Evolutionary conservation across 2,797 vertebrate genomes (phyloP).

Genomic region (Sebastes taczanowskii): DNA sequence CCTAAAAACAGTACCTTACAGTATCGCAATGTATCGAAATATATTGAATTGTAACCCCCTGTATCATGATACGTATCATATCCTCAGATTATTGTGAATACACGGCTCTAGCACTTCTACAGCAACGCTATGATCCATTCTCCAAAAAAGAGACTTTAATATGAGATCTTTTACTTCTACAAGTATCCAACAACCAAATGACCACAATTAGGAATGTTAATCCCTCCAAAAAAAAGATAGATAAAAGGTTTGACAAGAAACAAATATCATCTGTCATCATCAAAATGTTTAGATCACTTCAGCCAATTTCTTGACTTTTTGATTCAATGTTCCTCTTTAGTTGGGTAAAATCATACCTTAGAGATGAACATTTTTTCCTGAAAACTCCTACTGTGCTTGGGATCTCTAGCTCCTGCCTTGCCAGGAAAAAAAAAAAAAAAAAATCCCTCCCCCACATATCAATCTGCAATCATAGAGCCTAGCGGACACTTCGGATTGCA

Average conservation of each 20-base stretch:
- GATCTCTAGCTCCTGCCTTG: conserved; percentile 45
- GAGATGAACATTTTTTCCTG: conserved; percentile 49
- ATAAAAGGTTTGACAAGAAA: conserved; percentile 4
- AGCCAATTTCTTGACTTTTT: conserved; percentile 56
- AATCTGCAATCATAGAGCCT: conserved; percentile 67
- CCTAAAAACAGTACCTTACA: too few relatives aligned
- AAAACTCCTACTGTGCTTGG: conserved; percentile 50
- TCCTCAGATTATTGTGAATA: too few relatives aligned
- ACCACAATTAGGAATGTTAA: background rate
- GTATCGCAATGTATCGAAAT: too few relatives aligned
- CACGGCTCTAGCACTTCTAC: too few relatives aligned
- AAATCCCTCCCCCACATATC: conserved; percentile 60
- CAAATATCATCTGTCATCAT: conserved; percentile 12
- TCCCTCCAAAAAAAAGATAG: background rate
- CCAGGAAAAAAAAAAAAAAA: conserved; percentile 26
- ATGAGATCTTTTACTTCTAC: background rate
- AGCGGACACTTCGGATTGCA: conserved; percentile 66
- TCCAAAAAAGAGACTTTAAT: background rate
- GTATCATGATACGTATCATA: too few relatives aligned
- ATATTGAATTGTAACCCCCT: too few relatives aligned
- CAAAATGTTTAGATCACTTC: conserved; percentile 25
- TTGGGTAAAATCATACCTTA: conserved; percentile 57
- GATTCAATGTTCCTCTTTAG: conserved; percentile 64
- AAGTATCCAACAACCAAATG: background rate
- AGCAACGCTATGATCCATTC: background rate